Percentiles rank a stretch among this genome's conserved stretches.
Conservation (phyloP, 2,797 vertebrate species). For the Gila robusta region DNA sequence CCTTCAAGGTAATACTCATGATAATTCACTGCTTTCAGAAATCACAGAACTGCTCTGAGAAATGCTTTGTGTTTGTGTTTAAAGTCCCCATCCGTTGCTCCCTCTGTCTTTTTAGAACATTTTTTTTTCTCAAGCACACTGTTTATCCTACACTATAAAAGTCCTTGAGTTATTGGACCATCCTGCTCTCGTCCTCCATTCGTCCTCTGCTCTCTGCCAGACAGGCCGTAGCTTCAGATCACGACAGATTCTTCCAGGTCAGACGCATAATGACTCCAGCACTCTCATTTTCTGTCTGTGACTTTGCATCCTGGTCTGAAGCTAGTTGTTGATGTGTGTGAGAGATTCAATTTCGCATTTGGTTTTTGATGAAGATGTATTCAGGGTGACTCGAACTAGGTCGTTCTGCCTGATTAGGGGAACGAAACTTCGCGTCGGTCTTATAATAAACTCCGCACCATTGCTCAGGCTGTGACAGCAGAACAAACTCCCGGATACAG, state of each 20-base stretch:
- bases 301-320: constrained; percentile 39
- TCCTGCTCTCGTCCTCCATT: constrained; percentile 5
- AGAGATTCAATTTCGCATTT: constrained; percentile 11
- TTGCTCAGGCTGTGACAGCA: constrained; percentile 39
- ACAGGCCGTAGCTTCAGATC: constrained; percentile 1
- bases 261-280: constrained; percentile 26
- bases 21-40: background rate
- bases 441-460: constrained; percentile 56
- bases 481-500: constrained; percentile 46
- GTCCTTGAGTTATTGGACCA: constrained; percentile 27
- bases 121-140: background rate
- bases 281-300: constrained; percentile 16
- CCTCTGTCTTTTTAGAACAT: background rate
- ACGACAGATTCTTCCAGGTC: background rate
- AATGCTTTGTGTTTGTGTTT: constrained; percentile 3
- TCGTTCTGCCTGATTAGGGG: constrained; percentile 48
- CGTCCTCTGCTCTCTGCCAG: constrained; percentile 7
- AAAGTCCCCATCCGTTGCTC: background rate
- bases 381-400: constrained; percentile 33
- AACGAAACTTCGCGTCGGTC: constrained; percentile 45
- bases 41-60: background rate
- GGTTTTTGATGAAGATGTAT: constrained; percentile 46
- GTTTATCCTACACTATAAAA: constrained; percentile 30
- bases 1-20: background rate
- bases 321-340: constrained; percentile 35